A percentile compares a stretch with the other conserved stretches of the same genome.
These are phyloP conservation scores for Semaprochilodus insignis DNA, from an alignment of 2,797 vertebrate species.

Conservation along the genomic window DNA sequence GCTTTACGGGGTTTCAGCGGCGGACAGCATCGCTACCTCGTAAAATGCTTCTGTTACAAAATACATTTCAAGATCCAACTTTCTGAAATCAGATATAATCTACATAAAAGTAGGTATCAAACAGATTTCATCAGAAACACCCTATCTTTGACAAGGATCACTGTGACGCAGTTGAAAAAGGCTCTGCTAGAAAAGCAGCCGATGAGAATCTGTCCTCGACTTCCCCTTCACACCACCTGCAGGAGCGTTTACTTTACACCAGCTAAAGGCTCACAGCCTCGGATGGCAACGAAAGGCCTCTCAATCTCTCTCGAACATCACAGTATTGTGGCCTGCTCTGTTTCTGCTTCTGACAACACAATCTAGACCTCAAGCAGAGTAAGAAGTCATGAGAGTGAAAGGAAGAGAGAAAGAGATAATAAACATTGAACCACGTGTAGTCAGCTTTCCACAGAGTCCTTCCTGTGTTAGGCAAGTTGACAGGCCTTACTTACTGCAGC, in stretches of 20 bases:
- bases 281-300: conserved; percentile 61
- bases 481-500: conserved; percentile 30
- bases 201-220: not conserved
- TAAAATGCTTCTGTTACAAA: not conserved
- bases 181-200: not conserved
- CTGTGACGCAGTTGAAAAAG: not conserved
- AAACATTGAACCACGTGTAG: conserved; percentile 51
- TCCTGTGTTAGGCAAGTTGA: conserved; percentile 56
- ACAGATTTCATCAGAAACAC: not conserved
- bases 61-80: not conserved
- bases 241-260: conserved; percentile 41
- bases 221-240: conserved; percentile 2
- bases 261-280: conserved; percentile 34
- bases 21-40: not conserved
- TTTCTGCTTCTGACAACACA: conserved; percentile 65
- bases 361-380: not conserved
- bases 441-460: conserved; percentile 35
- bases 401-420: conserved; percentile 7
- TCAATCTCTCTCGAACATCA: conserved; percentile 34
- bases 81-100: not conserved
- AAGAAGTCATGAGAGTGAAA: not conserved
- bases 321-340: not conserved
- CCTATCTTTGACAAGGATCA: not conserved
- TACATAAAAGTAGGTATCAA: not conserved
- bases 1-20: not conserved